Evolutionary conservation across 2,113 vertebrate species (phyloP).

Genomic region (Clarias macrocephalus): DNA sequence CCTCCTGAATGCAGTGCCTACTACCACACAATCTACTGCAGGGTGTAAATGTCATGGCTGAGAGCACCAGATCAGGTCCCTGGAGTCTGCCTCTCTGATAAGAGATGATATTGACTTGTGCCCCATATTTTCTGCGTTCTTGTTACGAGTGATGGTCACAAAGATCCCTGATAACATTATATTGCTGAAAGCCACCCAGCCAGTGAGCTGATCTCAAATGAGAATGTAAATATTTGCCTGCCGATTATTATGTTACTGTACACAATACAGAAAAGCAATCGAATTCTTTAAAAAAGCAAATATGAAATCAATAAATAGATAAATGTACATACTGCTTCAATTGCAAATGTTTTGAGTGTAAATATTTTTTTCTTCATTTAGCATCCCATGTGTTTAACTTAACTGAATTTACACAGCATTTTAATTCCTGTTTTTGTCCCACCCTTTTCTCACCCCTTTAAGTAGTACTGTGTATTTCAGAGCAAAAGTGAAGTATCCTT

Average conservation of each 20-base stretch:
- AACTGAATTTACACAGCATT: not conserved
- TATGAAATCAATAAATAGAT: not conserved
- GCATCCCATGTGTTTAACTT: constrained; percentile 22
- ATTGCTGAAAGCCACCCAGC: constrained; percentile 6
- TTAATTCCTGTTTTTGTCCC: constrained; percentile 32
- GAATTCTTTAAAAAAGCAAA: not conserved
- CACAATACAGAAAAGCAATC: not conserved
- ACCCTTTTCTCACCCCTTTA: constrained; percentile 6
- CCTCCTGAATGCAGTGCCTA: not conserved
- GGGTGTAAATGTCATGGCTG: constrained; percentile 30
- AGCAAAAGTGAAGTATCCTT: constrained; percentile 34
- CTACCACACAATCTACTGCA: not conserved
- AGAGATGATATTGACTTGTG: constrained; percentile 24
- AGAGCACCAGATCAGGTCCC: not conserved
- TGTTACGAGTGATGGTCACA: not conserved
- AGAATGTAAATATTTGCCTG: constrained; percentile 20
- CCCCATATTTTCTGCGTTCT: not conserved
- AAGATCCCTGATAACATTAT: constrained; percentile 1
- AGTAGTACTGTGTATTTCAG: not conserved
- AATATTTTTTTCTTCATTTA: not conserved
- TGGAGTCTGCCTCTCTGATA: constrained; percentile 4
- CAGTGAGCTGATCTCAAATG: not conserved
- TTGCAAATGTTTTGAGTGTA: constrained; percentile 17
- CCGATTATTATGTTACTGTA: constrained; percentile 13
- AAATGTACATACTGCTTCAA: not conserved